Evolutionary conservation across 2,113 vertebrate species (phyloP).

Genomic region (Zosterops pallidus): DNA sequence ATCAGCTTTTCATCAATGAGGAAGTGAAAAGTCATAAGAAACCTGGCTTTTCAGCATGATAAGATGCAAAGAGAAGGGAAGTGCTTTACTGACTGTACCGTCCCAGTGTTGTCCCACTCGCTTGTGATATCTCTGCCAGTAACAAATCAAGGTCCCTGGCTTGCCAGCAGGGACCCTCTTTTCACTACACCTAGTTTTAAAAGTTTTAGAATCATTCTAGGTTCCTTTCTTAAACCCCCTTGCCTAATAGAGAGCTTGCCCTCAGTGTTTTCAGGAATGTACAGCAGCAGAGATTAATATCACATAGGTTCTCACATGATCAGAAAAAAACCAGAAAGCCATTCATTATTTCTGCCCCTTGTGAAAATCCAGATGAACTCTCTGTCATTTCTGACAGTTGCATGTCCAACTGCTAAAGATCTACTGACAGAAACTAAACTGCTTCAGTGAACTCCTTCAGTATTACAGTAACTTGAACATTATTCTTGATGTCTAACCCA

Average conservation of each 20-base stretch:
- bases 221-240: neutral
- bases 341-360: neutral
- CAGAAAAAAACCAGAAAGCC: neutral
- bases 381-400: neutral
- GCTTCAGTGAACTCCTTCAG: neutral
- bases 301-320: neutral
- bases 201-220: neutral
- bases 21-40: neutral
- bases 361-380: neutral
- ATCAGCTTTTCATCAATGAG: neutral
- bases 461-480: neutral
- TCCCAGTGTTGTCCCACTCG: neutral
- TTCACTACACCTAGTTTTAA: neutral
- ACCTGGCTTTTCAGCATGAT: neutral
- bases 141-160: neutral
- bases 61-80: neutral
- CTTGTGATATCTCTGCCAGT: neutral
- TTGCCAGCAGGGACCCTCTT: neutral
- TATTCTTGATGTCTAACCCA: neutral
- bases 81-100: neutral
- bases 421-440: neutral
- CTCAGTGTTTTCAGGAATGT: neutral
- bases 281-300: neutral
- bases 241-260: neutral
- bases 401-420: neutral